Percentiles rank a stretch among this genome's conserved stretches.
Conservation (phyloP, 2,113 vertebrate species). For the Microtus montanus region DNA sequence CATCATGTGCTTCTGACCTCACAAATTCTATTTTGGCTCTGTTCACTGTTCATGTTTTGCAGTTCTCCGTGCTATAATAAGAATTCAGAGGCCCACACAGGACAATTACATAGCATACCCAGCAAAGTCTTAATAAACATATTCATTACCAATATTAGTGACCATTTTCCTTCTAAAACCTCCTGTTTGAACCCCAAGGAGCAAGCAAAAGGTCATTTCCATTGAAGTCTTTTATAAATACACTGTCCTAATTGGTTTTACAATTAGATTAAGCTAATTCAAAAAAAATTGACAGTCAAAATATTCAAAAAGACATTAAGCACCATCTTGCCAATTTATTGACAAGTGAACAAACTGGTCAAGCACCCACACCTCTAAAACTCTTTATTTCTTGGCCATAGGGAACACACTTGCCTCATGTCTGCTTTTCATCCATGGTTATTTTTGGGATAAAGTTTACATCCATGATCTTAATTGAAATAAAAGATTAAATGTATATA, state of each 20-base stretch:
- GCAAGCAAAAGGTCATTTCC: not conserved
- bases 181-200: not conserved
- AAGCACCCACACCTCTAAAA: not conserved
- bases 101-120: not conserved
- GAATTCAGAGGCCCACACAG: not conserved
- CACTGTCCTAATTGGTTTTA: not conserved
- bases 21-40: not conserved
- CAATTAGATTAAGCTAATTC: not conserved
- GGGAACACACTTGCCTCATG: not conserved
- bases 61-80: not conserved
- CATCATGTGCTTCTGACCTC: not conserved
- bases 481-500: not conserved
- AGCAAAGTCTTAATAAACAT: not conserved
- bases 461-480: not conserved
- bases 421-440: not conserved
- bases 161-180: not conserved
- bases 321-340: not conserved
- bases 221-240: not conserved
- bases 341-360: not conserved
- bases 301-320: not conserved
- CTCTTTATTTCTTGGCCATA: not conserved
- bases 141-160: not conserved
- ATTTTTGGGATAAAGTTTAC: not conserved
- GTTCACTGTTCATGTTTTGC: not conserved
- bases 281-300: not conserved